Evolutionary conservation across 2,888 invertebrate genomes (phyloP), one percentile per base, ranked within the genome.

Genomic region (Sarcophaga carnaria): DNA sequence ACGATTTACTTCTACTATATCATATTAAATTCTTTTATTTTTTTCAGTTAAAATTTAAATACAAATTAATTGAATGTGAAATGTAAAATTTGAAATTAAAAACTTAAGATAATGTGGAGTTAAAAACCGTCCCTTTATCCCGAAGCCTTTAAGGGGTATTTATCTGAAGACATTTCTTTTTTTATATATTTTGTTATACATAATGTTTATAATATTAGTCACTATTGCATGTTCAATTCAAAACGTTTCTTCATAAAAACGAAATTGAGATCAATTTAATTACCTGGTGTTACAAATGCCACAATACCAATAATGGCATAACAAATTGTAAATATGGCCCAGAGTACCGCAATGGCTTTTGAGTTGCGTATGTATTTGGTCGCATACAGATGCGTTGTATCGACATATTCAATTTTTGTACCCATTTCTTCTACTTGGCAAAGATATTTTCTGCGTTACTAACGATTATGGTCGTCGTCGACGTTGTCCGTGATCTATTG

Each of bases 281-380:
- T 87, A 94, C 94, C 94, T 89, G 98, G 98, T 88, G 99, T 99
- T 83, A 99, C 96, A 93, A 99, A 98, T 5, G 98, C 97, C 54
- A 99, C 98, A 90, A 98, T 96, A 91, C 97, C 97, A 92, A 99
- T 98, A 92, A 99, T 98, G 88, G 98, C 98, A 93, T 98, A 99
- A 94, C 99, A 99, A 92, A 99, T 97, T 89, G 98, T 98, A 94
- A 99, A 99, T 92, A 99, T 97, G 88, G 97, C 99, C 99, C 99
- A 99, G 89, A 99, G 95, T 86, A 99, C 98, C 76, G 98, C 98
- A 88, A 99, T 98, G 74, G 99, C 99, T 94, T 97, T 97, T 89
- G 97, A 97, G 94, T 98, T 97, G 90, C 97, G 95, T 89, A 97
- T 97, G 93, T 98, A 98, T 94, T 97, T 97, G 86, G 97, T 97